phyloP scores from a whole-genome alignment of 2,888 invertebrate genomes.

The Microctonus aethiopoides region DNA sequence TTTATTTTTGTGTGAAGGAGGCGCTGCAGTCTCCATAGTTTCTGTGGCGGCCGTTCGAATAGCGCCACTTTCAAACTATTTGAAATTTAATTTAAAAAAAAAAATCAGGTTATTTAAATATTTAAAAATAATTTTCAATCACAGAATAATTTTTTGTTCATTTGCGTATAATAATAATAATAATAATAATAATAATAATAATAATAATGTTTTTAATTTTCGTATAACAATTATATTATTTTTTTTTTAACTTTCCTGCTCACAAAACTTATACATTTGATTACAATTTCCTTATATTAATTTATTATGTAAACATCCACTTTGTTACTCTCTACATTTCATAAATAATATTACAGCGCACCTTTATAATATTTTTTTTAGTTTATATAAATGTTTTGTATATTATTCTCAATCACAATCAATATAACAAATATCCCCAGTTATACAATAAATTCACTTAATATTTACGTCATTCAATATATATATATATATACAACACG shows the following conservation, averaged over 20 bases:
- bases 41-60: no score
- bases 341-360: neutral
- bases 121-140: neutral
- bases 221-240: neutral
- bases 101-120: no score
- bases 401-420: neutral
- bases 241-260: neutral
- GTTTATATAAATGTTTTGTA: neutral
- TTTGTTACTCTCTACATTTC: neutral
- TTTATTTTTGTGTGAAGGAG: neutral
- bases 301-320: neutral
- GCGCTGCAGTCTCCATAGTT: no score
- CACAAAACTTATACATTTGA: neutral
- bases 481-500: neutral
- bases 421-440: neutral
- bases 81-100: no score
- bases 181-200: neutral
- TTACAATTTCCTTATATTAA: neutral
- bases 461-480: slow-evolving; percentile 2
- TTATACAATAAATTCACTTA: neutral
- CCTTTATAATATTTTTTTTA: neutral
- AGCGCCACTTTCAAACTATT: no score
- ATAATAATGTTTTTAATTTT: neutral
- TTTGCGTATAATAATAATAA: neutral
- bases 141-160: neutral